Conservation (phyloP, 2,888 invertebrate genomes). For the Tenthredo scrophulariae region DNA sequence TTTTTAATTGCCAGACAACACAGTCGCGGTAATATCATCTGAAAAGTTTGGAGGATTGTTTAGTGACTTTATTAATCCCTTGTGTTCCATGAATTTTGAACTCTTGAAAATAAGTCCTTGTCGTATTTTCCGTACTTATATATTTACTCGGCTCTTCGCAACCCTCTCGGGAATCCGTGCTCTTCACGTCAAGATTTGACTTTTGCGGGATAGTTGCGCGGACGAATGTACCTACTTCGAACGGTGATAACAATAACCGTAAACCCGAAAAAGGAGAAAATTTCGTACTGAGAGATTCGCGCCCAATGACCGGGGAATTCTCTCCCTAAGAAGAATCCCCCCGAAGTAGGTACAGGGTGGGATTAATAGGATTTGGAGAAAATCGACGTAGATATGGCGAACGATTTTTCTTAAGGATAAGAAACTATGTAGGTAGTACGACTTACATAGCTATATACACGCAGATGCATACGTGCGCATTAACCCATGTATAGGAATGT, state of each 20-base stretch:
- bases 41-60: conserved; percentile 3
- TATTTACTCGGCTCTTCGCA: background rate
- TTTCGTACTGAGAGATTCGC: conserved; percentile 39
- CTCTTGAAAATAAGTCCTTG: background rate
- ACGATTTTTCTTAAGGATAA: background rate
- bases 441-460: background rate
- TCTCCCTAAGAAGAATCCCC: conserved; percentile 29
- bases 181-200: background rate
- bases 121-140: background rate
- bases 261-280: conserved; percentile 38
- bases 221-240: conserved; percentile 23
- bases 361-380: conserved; percentile 64
- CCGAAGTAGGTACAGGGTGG: conserved; percentile 56
- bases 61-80: conserved; percentile 12
- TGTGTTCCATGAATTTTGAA: background rate
- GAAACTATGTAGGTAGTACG: conserved; percentile 8
- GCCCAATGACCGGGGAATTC: conserved; percentile 30
- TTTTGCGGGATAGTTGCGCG: conserved; percentile 35
- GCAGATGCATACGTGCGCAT: background rate
- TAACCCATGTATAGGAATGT: background rate
- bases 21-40: background rate
- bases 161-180: background rate
- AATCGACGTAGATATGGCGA: conserved; percentile 57
- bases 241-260: conserved; percentile 40
- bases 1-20: background rate